Conservation (phyloP, 2,113 vertebrate species). For the Malurus alboscapulatus region DNA sequence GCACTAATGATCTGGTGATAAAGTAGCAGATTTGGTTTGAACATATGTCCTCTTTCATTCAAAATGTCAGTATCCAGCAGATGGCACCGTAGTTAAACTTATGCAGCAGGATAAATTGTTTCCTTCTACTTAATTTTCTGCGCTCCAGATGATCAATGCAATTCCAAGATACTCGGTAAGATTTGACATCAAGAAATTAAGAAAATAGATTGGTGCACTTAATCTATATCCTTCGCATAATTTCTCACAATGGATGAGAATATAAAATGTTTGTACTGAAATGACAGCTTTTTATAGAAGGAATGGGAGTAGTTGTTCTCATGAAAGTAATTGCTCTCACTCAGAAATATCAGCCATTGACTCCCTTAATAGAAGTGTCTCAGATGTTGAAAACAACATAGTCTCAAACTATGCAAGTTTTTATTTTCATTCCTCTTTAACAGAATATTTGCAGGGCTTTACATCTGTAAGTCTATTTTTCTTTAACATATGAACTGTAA, state of each 20-base stretch:
- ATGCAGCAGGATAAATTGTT: neutral
- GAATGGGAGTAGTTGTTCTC: neutral
- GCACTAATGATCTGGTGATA: neutral
- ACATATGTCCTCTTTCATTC: neutral
- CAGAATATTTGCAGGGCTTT: neutral
- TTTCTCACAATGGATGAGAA: neutral
- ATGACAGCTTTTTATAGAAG: neutral
- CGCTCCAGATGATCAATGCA: neutral
- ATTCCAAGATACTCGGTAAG: neutral
- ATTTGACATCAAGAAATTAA: conserved; percentile 10
- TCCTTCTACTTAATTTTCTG: neutral
- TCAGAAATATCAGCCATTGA: neutral
- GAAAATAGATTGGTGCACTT: neutral
- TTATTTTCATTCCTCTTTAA: neutral
- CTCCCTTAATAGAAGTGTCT: neutral
- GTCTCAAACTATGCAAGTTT: neutral
- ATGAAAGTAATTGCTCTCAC: neutral
- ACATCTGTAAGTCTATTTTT: neutral
- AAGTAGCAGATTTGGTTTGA: neutral
- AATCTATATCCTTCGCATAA: neutral
- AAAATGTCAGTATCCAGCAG: conserved; percentile 41
- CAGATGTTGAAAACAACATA: neutral
- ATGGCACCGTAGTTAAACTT: conserved; percentile 37
- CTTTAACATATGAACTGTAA: neutral
- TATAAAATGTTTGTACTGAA: neutral